Conservation (phyloP, 2,113 vertebrate species). For the Calonectris borealis region DNA sequence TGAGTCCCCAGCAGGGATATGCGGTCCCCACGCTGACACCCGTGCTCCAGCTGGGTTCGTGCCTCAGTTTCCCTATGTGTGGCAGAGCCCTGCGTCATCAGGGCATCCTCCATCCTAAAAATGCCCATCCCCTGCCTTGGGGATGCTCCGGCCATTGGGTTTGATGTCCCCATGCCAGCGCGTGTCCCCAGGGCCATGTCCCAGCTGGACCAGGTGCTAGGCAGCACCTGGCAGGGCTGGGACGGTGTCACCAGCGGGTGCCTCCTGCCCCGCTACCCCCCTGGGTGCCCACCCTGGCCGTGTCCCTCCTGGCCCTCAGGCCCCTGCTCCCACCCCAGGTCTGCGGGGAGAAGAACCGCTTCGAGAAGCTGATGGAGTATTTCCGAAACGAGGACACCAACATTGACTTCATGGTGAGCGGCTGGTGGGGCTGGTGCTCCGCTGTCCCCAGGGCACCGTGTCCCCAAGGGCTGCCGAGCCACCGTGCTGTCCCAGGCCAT, state of each 20-base stretch:
- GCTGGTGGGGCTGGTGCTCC: neutral
- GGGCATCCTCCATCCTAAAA: neutral
- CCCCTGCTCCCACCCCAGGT: conserved; percentile 52
- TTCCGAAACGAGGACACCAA: conserved; percentile 88
- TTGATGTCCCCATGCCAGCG: neutral
- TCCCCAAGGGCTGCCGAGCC: neutral
- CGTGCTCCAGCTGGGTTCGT: accelerated
- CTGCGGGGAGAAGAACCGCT: conserved; percentile 83
- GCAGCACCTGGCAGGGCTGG: neutral
- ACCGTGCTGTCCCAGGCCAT: too few relatives aligned
- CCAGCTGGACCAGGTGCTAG: neutral
- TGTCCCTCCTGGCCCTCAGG: neutral
- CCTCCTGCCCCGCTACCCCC: neutral
- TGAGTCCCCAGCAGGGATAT: conserved; percentile 58
- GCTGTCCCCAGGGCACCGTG: neutral
- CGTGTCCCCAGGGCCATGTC: neutral
- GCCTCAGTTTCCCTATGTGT: neutral
- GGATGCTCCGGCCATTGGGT: neutral
- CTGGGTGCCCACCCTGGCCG: neutral
- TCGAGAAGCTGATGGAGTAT: conserved; percentile 92
- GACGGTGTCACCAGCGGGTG: neutral
- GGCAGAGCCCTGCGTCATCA: neutral
- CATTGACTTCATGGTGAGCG: conserved; percentile 95
- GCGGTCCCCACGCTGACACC: accelerated
- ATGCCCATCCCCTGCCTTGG: accelerated